A percentile compares a stretch with the other conserved stretches of the same genome.
Evolutionary conservation across 2,888 invertebrate genomes (phyloP).

Genomic region (Alloscopus bannaensis): DNA sequence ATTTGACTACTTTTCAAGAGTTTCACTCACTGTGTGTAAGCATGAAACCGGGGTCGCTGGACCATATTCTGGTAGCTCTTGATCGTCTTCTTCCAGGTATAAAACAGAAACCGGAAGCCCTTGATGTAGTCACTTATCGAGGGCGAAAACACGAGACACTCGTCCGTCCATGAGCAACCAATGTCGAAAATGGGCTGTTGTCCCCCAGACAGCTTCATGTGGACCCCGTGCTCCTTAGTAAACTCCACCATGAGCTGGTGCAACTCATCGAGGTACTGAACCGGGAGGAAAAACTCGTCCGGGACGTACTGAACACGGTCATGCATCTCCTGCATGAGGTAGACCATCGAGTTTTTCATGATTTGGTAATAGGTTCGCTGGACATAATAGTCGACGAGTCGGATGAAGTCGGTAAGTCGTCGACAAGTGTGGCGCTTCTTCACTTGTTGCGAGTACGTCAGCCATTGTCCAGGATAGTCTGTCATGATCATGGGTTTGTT

Average conservation of each 20-base stretch:
- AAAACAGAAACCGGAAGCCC: conserved; percentile 80
- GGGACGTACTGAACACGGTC: conserved; percentile 79
- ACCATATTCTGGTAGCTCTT: conserved; percentile 83
- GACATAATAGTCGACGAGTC: conserved; percentile 81
- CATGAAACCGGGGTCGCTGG: conserved; percentile 82
- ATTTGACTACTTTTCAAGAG: neutral
- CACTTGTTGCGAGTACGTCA: conserved; percentile 92
- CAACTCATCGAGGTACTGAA: conserved; percentile 74
- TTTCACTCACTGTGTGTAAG: conserved; percentile 82
- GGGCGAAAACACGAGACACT: conserved; percentile 79
- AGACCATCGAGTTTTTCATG: conserved; percentile 80
- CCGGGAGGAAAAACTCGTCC: conserved; percentile 75
- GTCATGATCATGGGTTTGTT: conserved; percentile 16
- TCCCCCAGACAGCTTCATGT: conserved; percentile 38
- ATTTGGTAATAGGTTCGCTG: conserved; percentile 82
- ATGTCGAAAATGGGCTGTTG: conserved; percentile 79
- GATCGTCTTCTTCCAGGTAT: conserved; percentile 83
- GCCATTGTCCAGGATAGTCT: conserved; percentile 78
- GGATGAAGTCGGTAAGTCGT: conserved; percentile 80
- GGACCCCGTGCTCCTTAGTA: conserved; percentile 75
- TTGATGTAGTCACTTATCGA: conserved; percentile 79
- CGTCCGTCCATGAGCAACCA: conserved; percentile 77
- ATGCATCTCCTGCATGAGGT: conserved; percentile 79
- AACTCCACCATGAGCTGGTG: conserved; percentile 77
- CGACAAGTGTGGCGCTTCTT: conserved; percentile 88